Percentiles rank a stretch among this genome's conserved stretches.
These are phyloP conservation scores for Ophion obscuratus DNA, from an alignment of 2,888 invertebrate species.

Conservation along the genomic window DNA sequence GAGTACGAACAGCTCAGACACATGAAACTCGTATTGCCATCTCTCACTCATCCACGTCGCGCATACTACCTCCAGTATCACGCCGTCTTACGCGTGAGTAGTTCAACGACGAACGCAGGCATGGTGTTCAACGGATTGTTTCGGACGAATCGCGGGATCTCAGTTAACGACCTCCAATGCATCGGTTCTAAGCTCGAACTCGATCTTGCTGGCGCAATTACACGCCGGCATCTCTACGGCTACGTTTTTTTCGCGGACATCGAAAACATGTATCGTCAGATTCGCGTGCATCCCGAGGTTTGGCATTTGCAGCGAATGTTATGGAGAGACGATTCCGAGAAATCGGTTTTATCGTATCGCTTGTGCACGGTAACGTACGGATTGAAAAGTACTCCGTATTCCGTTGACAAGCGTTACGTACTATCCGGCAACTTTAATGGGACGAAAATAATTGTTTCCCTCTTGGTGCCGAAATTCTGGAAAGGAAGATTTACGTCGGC, in stretches of 20 bases:
- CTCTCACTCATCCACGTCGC: neutral
- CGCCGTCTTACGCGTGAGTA: constrained; percentile 73
- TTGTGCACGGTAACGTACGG: constrained; percentile 20
- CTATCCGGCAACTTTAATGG: neutral
- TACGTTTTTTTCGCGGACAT: constrained; percentile 6
- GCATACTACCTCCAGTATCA: constrained; percentile 69
- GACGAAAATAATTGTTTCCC: constrained; percentile 9
- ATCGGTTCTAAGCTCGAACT: constrained; percentile 75
- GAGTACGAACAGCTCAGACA: constrained; percentile 47
- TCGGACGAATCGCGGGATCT: constrained; percentile 70
- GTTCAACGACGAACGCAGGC: constrained; percentile 20
- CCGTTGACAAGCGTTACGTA: neutral
- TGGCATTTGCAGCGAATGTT: neutral
- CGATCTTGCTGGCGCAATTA: constrained; percentile 7
- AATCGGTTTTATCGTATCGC: neutral
- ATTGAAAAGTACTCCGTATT: constrained; percentile 6
- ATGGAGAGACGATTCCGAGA: neutral
- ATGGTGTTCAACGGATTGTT: constrained; percentile 65
- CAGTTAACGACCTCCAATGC: constrained; percentile 70
- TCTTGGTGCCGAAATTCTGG: neutral
- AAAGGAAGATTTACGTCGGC: constrained; percentile 57
- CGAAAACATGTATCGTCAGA: no score
- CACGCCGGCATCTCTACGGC: constrained; percentile 37
- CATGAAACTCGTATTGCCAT: constrained; percentile 16
- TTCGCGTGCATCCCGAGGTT: no score